These are phyloP conservation scores for Congeria kusceri DNA, from an alignment of 2,888 invertebrate species.

Conservation along the genomic window DNA sequence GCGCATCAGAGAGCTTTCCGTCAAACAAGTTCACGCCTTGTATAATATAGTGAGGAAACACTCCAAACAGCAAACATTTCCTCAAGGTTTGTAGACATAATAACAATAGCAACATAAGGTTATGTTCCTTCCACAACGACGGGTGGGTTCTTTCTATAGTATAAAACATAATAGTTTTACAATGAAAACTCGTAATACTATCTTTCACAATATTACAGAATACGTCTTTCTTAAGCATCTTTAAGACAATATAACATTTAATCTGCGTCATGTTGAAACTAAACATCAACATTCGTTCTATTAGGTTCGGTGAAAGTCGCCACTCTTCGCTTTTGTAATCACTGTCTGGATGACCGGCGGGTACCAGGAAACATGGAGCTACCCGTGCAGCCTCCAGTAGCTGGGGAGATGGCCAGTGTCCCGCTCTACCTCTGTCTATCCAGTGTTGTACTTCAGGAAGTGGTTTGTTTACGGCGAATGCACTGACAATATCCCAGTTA, in stretches of 20 bases:
- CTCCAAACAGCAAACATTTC: too few species aligned
- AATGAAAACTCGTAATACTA: conserved; percentile 24
- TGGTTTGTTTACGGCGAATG: too few species aligned
- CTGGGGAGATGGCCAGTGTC: too few species aligned
- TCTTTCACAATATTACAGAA: conserved; percentile 2
- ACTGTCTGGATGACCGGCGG: conserved; percentile 23
- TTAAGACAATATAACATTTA: conserved; percentile 18
- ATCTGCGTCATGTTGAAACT: conserved; percentile 20
- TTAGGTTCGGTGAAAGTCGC: conserved; percentile 17
- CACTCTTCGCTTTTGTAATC: conserved; percentile 18
- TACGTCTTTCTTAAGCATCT: conserved; percentile 13
- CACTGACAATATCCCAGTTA: too few species aligned
- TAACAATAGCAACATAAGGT: neutral
- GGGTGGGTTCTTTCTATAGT: conserved; percentile 7
- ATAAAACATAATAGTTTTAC: conserved; percentile 16
- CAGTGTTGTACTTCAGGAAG: too few species aligned
- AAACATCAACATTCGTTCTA: conserved; percentile 17
- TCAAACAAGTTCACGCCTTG: too few species aligned
- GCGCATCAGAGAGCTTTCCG: too few species aligned
- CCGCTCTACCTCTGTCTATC: too few species aligned
- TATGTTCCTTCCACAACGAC: conserved; percentile 14
- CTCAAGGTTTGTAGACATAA: too few species aligned
- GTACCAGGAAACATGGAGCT: conserved; percentile 10
- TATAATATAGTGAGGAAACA: too few species aligned
- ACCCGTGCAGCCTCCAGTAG: too few species aligned